Evolutionary conservation across 2,113 vertebrate genomes (phyloP).

Genomic region (Cairina moschata): DNA sequence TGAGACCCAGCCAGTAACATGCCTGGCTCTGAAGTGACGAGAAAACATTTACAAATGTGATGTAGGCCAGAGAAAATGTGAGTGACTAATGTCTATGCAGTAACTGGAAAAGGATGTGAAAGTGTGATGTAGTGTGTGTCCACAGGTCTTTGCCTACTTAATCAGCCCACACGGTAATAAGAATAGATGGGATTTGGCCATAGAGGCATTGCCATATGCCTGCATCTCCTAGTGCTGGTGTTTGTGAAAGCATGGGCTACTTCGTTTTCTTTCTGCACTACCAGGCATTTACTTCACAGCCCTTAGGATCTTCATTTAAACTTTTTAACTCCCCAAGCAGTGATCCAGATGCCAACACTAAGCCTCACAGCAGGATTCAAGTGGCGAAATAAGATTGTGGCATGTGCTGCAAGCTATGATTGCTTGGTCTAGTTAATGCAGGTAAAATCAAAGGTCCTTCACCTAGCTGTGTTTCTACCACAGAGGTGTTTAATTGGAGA

Average conservation of each 20-base stretch:
- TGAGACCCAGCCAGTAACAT: not conserved
- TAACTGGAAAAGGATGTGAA: not conserved
- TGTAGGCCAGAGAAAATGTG: not conserved
- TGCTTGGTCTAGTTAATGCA: not conserved
- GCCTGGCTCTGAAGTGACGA: not conserved
- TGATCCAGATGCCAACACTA: not conserved
- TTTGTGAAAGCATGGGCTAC: not conserved
- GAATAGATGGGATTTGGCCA: not conserved
- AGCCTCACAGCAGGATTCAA: not conserved
- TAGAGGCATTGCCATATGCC: not conserved
- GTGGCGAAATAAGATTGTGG: not conserved
- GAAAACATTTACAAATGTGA: not conserved
- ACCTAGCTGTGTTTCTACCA: too few species aligned
- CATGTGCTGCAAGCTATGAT: not conserved
- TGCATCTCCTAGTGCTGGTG: not conserved
- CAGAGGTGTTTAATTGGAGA: not conserved
- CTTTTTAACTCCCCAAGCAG: not conserved
- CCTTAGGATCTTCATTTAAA: not conserved
- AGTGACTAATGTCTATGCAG: not conserved
- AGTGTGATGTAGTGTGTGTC: fast-evolving
- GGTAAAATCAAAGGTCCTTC: not conserved
- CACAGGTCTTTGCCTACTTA: not conserved
- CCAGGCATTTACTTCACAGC: not conserved
- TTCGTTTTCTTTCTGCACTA: not conserved
- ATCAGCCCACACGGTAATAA: not conserved